These are phyloP conservation scores for Crematogaster levior DNA, from an alignment of 2,888 invertebrate species.

Conservation along the genomic window DNA sequence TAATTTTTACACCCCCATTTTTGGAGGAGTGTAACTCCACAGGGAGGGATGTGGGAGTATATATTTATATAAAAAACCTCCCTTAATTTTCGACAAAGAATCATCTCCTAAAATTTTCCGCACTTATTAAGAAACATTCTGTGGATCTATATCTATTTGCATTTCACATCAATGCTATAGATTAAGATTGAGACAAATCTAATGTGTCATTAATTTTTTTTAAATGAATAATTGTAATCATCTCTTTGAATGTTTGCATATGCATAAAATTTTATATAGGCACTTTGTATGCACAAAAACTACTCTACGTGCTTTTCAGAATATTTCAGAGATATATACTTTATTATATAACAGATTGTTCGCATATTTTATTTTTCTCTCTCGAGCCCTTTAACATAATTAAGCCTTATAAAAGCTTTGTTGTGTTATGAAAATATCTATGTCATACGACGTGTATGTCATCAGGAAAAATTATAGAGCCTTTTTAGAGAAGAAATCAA, in stretches of 20 bases:
- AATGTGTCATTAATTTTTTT: slow-evolving; percentile 40
- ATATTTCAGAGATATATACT: neutral
- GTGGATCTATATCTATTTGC: neutral
- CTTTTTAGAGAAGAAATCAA: neutral
- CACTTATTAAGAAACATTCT: no score
- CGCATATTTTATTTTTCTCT: slow-evolving; percentile 3
- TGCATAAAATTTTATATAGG: slow-evolving; percentile 23
- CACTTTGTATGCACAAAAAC: neutral
- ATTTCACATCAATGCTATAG: slow-evolving; percentile 3
- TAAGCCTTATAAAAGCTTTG: slow-evolving; percentile 16
- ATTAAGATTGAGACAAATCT: slow-evolving; percentile 32
- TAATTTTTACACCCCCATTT: no score
- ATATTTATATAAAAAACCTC: no score
- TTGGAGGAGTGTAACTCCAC: no score
- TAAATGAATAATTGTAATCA: slow-evolving; percentile 5
- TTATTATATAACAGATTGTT: neutral
- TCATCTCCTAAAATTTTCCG: no score
- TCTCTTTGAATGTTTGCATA: slow-evolving; percentile 2
- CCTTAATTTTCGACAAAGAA: no score
- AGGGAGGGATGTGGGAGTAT: no score
- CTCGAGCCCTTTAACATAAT: slow-evolving; percentile 10
- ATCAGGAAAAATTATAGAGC: neutral
- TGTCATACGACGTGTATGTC: neutral
- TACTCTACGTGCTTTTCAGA: neutral
- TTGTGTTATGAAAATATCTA: neutral